These are phyloP conservation scores for Zoanthus sociatus DNA, from an alignment of 92 coral and sea anemone genomes.

Conservation along the genomic window DNA sequence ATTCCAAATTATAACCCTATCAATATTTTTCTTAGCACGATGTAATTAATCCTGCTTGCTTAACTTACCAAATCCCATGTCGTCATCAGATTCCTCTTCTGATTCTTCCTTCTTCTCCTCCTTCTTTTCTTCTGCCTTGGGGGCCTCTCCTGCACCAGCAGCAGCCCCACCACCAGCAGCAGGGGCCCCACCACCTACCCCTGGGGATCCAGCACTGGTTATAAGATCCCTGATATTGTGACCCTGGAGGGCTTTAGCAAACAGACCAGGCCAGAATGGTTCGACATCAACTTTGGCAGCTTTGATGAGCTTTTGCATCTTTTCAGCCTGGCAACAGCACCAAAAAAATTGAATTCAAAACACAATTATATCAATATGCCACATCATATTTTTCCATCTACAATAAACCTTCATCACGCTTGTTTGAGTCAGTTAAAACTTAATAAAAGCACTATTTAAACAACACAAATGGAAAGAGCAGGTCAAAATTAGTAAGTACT, in stretches of 20 bases:
- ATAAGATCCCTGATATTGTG: conserved; percentile 88
- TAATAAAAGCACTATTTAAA: too few species aligned
- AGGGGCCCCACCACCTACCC: conserved; percentile 83
- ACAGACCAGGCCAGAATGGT: conserved; percentile 99
- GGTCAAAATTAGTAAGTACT: too few species aligned
- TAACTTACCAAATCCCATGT: conserved; percentile 98
- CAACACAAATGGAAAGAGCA: too few species aligned
- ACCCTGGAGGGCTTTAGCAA: conserved; percentile 97
- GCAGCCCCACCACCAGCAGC: conserved; percentile 71
- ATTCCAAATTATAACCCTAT: background rate
- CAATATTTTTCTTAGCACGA: background rate
- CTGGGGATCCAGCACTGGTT: conserved; percentile 93
- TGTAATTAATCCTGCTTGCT: too few species aligned
- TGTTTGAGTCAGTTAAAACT: too few species aligned
- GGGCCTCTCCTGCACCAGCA: conserved; percentile 47
- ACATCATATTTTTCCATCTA: too few species aligned
- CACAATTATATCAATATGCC: too few species aligned
- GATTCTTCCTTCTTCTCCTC: conserved; percentile 81
- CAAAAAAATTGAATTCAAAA: background rate
- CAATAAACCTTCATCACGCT: too few species aligned
- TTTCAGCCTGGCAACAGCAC: conserved; percentile 78
- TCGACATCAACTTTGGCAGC: conserved; percentile 96
- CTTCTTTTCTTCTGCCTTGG: conserved; percentile 76
- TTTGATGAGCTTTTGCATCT: conserved; percentile 82
- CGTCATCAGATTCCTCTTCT: conserved; percentile 89